Conservation (phyloP, 2,888 invertebrate genomes). For the Drosophila ezoana region DNA sequence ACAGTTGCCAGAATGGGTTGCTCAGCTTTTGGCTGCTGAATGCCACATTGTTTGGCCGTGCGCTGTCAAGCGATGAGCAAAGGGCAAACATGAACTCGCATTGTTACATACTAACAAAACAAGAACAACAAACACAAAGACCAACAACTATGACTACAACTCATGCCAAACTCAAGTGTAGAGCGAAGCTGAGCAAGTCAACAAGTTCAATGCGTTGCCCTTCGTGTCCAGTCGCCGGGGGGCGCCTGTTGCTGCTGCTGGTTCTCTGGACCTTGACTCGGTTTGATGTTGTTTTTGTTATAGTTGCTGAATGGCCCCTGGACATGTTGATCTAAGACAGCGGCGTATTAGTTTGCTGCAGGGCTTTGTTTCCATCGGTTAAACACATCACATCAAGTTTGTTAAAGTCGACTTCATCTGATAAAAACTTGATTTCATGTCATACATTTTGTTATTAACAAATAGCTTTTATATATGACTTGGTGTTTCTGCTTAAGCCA, state of each 20-base stretch:
- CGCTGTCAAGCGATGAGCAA: constrained; percentile 39
- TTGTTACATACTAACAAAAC: constrained; percentile 32
- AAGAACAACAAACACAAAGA: constrained; percentile 15
- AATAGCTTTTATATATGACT: background rate
- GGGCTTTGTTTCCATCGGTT: constrained; percentile 11
- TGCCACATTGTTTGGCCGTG: constrained; percentile 40
- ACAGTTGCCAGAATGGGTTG: constrained; percentile 18
- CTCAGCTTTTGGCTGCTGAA: constrained; percentile 1
- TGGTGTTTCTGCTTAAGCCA: background rate
- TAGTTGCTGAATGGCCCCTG: constrained; percentile 25
- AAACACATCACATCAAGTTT: constrained; percentile 31
- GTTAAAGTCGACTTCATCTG: constrained; percentile 10
- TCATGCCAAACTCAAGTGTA: constrained; percentile 50
- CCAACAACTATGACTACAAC: constrained; percentile 30
- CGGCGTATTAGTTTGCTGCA: constrained; percentile 37
- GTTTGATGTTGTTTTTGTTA: constrained; percentile 15
- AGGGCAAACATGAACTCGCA: constrained; percentile 40
- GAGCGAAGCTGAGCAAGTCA: constrained; percentile 46
- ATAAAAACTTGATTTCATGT: background rate
- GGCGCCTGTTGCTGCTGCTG: constrained; percentile 45
- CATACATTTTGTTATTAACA: background rate
- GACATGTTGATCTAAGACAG: constrained; percentile 28
- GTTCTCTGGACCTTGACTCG: constrained; percentile 51
- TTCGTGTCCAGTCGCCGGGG: constrained; percentile 37
- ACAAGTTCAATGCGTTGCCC: constrained; percentile 65